Evolutionary conservation across 2,113 vertebrate species (phyloP).

Genomic region (Varanus salvator): DNA sequence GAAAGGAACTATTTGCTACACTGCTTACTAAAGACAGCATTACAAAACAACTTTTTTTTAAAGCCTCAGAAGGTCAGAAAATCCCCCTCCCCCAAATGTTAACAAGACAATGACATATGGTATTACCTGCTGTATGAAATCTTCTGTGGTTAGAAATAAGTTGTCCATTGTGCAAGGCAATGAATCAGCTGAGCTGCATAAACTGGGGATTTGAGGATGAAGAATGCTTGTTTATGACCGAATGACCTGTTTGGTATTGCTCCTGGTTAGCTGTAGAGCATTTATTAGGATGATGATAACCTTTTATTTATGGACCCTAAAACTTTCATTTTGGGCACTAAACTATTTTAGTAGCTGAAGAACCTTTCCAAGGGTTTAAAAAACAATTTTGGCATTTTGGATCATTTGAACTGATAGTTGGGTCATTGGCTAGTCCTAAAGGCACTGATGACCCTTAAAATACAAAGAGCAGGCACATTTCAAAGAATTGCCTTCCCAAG

Average conservation of each 20-base stretch:
- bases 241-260: slow-evolving; percentile 70
- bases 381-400: slow-evolving; percentile 54
- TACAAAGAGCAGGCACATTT: slow-evolving; percentile 26
- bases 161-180: slow-evolving; percentile 41
- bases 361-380: slow-evolving; percentile 35
- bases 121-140: slow-evolving; percentile 50
- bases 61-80: slow-evolving; percentile 35
- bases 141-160: slow-evolving; percentile 64
- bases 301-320: slow-evolving; percentile 71
- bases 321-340: slow-evolving; percentile 46
- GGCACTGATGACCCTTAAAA: slow-evolving; percentile 22
- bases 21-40: slow-evolving; percentile 22
- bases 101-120: slow-evolving; percentile 66
- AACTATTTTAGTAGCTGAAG: slow-evolving; percentile 45
- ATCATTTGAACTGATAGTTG: slow-evolving; percentile 59
- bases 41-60: not conserved
- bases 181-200: slow-evolving; percentile 73
- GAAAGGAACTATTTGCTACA: slow-evolving; percentile 9
- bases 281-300: slow-evolving; percentile 70
- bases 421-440: slow-evolving; percentile 16
- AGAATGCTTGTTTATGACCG: slow-evolving; percentile 67
- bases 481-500: slow-evolving; percentile 25
- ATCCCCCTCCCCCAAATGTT: slow-evolving; percentile 50
- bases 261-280: slow-evolving; percentile 71
- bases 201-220: slow-evolving; percentile 55